These are phyloP conservation scores for Cinclus cinclus DNA, from an alignment of 2,113 vertebrate genomes.

Conservation along the genomic window DNA sequence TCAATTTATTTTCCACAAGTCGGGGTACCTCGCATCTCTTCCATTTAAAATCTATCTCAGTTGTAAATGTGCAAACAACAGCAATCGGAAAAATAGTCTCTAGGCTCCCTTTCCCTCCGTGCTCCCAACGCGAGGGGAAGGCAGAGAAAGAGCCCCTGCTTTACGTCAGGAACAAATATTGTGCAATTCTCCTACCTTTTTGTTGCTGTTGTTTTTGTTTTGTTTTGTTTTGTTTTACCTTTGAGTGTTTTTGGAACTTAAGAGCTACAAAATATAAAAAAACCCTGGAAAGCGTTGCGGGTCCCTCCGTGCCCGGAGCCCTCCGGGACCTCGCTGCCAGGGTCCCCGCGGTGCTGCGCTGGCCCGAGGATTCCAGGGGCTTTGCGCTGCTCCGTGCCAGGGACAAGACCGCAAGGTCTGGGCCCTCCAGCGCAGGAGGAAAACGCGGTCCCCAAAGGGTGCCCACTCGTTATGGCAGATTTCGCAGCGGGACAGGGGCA, in stretches of 20 bases:
- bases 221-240: not conserved
- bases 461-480: not conserved
- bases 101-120: not conserved
- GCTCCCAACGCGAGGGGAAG: not conserved
- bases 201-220: not conserved
- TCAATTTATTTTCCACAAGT: not conserved
- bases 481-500: not conserved
- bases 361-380: no score
- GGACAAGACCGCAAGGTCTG: not conserved
- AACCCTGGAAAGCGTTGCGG: not conserved
- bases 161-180: not conserved
- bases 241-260: constrained; percentile 31
- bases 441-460: not conserved
- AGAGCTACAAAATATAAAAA: not conserved
- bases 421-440: not conserved
- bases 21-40: not conserved
- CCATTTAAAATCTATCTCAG: not conserved
- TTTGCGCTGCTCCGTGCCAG: not conserved
- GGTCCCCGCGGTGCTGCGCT: not conserved
- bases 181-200: not conserved
- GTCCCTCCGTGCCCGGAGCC: not conserved
- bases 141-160: not conserved
- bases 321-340: not conserved
- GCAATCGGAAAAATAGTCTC: not conserved
- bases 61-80: not conserved